Percentiles rank a stretch among this genome's conserved stretches.
phyloP scores from a whole-genome alignment of 2,888 invertebrate genomes.

The Synanthedon vespiformis region DNA sequence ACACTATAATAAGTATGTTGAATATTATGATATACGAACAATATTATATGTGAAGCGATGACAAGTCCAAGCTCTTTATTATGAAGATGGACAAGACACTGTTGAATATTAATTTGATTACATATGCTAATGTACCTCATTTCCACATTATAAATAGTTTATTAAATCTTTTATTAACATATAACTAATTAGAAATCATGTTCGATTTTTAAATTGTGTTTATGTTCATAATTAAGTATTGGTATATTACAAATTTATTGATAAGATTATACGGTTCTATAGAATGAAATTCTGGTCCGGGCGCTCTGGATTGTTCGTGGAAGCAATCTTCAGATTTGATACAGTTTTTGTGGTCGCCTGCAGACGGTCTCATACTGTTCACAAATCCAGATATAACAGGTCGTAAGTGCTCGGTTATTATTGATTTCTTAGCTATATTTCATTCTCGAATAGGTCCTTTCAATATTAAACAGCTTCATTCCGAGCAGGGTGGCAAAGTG shows the following conservation, averaged over 20 bases:
- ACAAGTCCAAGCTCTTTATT: not conserved
- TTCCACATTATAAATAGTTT: too few relatives aligned
- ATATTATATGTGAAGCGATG: not conserved
- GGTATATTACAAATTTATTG: too few relatives aligned
- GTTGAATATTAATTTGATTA: not conserved
- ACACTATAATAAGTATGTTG: too few relatives aligned
- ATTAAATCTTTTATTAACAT: too few relatives aligned
- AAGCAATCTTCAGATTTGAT: constrained; percentile 37
- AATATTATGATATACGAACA: too few relatives aligned
- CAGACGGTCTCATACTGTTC: constrained; percentile 41
- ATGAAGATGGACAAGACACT: not conserved
- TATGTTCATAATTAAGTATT: too few relatives aligned
- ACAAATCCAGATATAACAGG: constrained; percentile 25
- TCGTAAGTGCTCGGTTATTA: constrained; percentile 40
- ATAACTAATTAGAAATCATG: too few relatives aligned
- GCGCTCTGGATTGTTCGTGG: constrained; percentile 46
- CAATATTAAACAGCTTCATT: constrained; percentile 32
- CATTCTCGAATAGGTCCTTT: constrained; percentile 27
- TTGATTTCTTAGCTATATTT: constrained; percentile 32
- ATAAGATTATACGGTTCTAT: not conserved
- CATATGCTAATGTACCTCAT: not conserved
- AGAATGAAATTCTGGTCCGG: constrained; percentile 1
- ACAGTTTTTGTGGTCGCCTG: constrained; percentile 41
- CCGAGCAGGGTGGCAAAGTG: constrained; percentile 56
- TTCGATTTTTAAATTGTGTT: too few relatives aligned